A percentile compares a stretch with the other conserved stretches of the same genome.
Conservation (phyloP, 2,888 invertebrate species). For the Priapulus caudatus region DNA sequence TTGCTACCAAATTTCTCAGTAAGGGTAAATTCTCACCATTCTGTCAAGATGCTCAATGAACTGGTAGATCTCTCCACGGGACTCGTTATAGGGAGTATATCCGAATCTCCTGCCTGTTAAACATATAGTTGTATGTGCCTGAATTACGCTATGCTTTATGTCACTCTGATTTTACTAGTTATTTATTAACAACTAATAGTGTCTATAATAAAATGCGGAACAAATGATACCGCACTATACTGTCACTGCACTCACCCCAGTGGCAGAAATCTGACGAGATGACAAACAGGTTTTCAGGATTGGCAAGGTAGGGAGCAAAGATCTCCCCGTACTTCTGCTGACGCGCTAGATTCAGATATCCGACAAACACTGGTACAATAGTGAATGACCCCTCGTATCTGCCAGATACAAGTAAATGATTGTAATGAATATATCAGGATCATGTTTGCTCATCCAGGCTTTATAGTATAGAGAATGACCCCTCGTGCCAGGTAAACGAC, state of each 20-base stretch:
- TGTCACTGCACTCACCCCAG: slow-evolving; percentile 62
- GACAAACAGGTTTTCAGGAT: slow-evolving; percentile 84
- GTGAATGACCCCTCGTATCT: slow-evolving; percentile 76
- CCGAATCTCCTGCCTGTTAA: slow-evolving; percentile 42
- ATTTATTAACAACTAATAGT: too few relatives aligned
- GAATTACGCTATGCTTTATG: too few relatives aligned
- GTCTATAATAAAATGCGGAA: too few relatives aligned
- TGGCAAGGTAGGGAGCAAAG: slow-evolving; percentile 76
- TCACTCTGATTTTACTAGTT: too few relatives aligned
- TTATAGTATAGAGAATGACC: too few relatives aligned
- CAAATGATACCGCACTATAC: too few relatives aligned
- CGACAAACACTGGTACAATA: slow-evolving; percentile 90
- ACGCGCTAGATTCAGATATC: slow-evolving; percentile 73
- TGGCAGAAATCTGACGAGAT: slow-evolving; percentile 99
- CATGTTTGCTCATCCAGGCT: too few relatives aligned
- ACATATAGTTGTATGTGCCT: too few relatives aligned
- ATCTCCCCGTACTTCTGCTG: slow-evolving; percentile 82
- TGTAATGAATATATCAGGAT: too few relatives aligned
- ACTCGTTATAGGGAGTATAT: slow-evolving; percentile 64
- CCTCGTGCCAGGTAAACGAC: too few relatives aligned
- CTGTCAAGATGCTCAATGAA: slow-evolving; percentile 87
- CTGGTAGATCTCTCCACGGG: slow-evolving; percentile 72
- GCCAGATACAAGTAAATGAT: too few relatives aligned
- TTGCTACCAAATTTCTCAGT: too few relatives aligned
- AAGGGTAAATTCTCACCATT: slow-evolving; percentile 49